Percentiles rank a stretch among this genome's conserved stretches.
Evolutionary conservation across 2,888 invertebrate genomes (phyloP).

Genomic region (Plusia festucae): DNA sequence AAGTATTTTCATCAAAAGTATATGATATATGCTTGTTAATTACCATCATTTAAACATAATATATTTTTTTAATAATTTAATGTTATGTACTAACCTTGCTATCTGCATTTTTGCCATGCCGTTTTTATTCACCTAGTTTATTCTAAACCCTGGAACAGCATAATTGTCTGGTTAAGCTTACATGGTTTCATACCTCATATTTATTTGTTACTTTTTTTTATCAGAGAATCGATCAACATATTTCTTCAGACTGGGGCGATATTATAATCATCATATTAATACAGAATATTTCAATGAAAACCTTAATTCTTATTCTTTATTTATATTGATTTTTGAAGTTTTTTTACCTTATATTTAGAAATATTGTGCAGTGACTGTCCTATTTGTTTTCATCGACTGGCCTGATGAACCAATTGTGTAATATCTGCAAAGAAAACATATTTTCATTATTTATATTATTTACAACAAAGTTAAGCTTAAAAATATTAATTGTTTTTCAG

Average conservation of each 20-base stretch:
- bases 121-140: neutral
- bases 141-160: conserved; percentile 10
- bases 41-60: conserved; percentile 59
- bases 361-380: no score
- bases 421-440: neutral
- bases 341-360: no score
- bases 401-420: no score
- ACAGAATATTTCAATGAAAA: neutral
- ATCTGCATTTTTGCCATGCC: neutral
- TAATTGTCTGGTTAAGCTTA: neutral
- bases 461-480: neutral
- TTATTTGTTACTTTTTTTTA: neutral
- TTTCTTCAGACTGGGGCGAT: conserved; percentile 76
- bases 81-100: neutral
- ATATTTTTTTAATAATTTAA: neutral
- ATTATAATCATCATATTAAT: conserved; percentile 66
- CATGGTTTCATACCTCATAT: neutral
- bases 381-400: no score
- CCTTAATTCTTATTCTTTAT: no score
- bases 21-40: conserved; percentile 76
- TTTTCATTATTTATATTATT: neutral
- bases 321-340: no score
- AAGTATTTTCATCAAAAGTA: conserved; percentile 60
- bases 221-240: conserved; percentile 73
- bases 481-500: conserved; percentile 44